These are phyloP conservation scores for Oxyura jamaicensis DNA, from an alignment of 2,113 vertebrate genomes.

Conservation along the genomic window DNA sequence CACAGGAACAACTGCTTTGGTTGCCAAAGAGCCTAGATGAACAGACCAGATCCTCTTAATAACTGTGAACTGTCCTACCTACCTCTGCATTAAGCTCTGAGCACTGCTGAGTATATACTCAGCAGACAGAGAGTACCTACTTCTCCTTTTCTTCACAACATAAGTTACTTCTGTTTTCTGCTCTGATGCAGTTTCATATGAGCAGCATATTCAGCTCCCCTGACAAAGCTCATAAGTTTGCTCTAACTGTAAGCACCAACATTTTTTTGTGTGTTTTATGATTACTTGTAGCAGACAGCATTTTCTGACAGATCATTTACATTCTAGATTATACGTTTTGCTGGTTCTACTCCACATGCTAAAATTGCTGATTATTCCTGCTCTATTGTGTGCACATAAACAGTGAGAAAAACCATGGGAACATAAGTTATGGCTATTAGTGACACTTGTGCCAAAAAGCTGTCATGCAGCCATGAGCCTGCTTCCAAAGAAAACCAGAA, in stretches of 20 bases:
- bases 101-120: fast-evolving
- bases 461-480: background rate
- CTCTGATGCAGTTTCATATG: background rate
- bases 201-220: background rate
- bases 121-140: background rate
- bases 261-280: fast-evolving
- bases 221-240: background rate
- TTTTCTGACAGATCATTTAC: background rate
- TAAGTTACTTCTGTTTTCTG: background rate
- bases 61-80: fast-evolving
- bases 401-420: background rate
- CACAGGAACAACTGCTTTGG: background rate
- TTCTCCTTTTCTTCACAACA: background rate
- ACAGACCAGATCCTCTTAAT: background rate
- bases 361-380: background rate
- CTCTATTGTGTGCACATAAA: background rate
- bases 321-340: background rate
- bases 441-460: background rate
- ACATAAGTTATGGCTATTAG: background rate
- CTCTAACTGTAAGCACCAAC: background rate
- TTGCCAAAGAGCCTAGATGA: background rate
- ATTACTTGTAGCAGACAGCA: background rate
- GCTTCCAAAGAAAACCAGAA: background rate
- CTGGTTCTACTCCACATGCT: background rate
- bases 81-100: background rate